Conservation (phyloP, 2,797 vertebrate species). For the Fistularia commersonii region DNA sequence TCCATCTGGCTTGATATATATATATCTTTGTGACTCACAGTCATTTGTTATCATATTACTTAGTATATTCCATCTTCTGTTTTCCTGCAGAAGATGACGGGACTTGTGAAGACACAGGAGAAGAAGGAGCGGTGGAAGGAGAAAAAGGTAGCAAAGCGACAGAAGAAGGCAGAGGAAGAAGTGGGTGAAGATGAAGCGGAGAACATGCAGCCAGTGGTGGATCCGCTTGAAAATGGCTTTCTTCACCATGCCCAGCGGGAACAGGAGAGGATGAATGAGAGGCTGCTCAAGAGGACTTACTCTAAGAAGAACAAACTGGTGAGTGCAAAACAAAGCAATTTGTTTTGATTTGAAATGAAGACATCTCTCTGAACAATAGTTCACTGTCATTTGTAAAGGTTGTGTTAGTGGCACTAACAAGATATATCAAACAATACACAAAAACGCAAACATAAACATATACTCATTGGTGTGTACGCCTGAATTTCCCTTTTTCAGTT, state of each 20-base stretch:
- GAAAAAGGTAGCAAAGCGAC: constrained; percentile 75
- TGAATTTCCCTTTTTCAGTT: too few relatives aligned
- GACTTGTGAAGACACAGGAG: constrained; percentile 85
- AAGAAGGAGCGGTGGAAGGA: constrained; percentile 88
- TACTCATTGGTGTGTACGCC: too few relatives aligned
- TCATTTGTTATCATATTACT: neutral
- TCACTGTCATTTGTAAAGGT: too few relatives aligned
- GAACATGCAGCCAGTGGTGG: constrained; percentile 80
- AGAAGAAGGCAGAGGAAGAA: constrained; percentile 80
- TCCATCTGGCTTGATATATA: too few relatives aligned
- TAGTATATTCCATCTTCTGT: neutral
- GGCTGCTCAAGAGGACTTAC: constrained; percentile 87
- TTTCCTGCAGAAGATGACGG: constrained; percentile 80
- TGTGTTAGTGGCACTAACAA: too few relatives aligned
- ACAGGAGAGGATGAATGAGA: constrained; percentile 84
- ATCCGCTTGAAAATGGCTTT: constrained; percentile 86
- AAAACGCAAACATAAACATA: too few relatives aligned
- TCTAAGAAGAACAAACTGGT: constrained; percentile 93
- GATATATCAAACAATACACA: too few relatives aligned
- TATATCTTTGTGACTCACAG: neutral
- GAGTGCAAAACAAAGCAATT: constrained; percentile 34
- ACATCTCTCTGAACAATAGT: too few relatives aligned
- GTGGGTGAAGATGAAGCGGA: constrained; percentile 82
- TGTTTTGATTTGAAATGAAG: too few relatives aligned
- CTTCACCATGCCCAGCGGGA: constrained; percentile 83